Base-by-base conservation (phyloP, 1,140 invertebrate genomes). In the Mizuhopecten yessoensis region DNA sequence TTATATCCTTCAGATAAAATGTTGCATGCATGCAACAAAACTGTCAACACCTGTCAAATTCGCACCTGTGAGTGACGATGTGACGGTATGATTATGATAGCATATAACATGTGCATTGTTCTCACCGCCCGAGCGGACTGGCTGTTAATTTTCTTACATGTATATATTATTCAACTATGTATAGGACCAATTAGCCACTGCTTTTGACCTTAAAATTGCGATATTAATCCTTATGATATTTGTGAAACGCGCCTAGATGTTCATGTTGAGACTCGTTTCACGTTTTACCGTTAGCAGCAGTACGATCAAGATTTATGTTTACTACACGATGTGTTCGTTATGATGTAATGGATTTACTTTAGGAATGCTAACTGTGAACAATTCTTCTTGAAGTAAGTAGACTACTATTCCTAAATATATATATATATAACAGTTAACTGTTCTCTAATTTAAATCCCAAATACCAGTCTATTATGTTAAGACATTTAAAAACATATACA, bases 11-110 rank as follows among this genome's bases (percentile, higher is more conserved):
- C 23, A 29, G 57, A 29, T 75, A 75, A 75, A 75, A n/a, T 75
- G n/a, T 75, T 75, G 23, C 57, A 29, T 17, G 57, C n/a, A 75
- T 75, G 57, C 57, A 29, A 75, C 57, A 75, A 75, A 75, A 29
- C 57, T 75, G 57, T 75, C 57, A 75, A 75, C 57, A 75, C 57
- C 57, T 75, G 57, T 75, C 57, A 75, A n/a, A 75, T 75, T 75
- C 57, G n/a, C 57, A 75, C 57, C 57, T 75, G 57, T 75, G 57
- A 75, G 57, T 75, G 57, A 29, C 57, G 57, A 75, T 17, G 57
- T 75, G 23, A 75, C 57, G 57, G 15, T 17, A n/a, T 75, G n/a
- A n/a, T 75, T 17, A n/a, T 75, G n/a, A n/a, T 75, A 23, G 57
- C n/a, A 75, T 75, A n/a, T 75, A 29, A 75, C 57, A 23, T 75